These are phyloP conservation scores for Alouatta palliata DNA, from an alignment of 2,113 vertebrate genomes.

Conservation along the genomic window DNA sequence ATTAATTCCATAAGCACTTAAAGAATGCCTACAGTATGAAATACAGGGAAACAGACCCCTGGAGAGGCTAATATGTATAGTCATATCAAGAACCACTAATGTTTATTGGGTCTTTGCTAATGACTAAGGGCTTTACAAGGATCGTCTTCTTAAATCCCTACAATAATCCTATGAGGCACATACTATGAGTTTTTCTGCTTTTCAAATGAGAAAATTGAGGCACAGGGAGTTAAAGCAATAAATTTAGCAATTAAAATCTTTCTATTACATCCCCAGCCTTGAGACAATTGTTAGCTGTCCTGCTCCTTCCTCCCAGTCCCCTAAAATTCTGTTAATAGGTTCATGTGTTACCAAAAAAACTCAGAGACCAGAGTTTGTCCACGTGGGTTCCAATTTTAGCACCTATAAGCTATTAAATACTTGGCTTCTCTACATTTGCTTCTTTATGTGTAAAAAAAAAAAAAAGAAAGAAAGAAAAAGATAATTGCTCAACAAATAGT, in stretches of 20 bases:
- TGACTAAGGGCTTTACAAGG: background rate
- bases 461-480: background rate
- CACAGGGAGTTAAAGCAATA: background rate
- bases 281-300: background rate
- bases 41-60: background rate
- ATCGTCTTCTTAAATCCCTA: background rate
- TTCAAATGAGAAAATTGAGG: background rate
- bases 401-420: background rate
- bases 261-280: background rate
- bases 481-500: background rate
- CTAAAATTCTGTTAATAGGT: background rate
- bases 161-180: background rate
- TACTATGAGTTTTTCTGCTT: background rate
- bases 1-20: background rate
- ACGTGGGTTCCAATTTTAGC: background rate
- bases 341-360: background rate
- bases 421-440: background rate
- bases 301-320: background rate
- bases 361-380: background rate
- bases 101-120: background rate
- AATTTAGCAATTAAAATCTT: background rate
- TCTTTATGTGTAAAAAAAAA: background rate
- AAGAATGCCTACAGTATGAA: background rate
- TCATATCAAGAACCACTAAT: background rate
- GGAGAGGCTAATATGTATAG: background rate